A percentile compares a stretch with the other conserved stretches of the same genome.
Evolutionary conservation across 2,797 vertebrate species (phyloP).

Genomic region (Chaenodraco wilsoni): DNA sequence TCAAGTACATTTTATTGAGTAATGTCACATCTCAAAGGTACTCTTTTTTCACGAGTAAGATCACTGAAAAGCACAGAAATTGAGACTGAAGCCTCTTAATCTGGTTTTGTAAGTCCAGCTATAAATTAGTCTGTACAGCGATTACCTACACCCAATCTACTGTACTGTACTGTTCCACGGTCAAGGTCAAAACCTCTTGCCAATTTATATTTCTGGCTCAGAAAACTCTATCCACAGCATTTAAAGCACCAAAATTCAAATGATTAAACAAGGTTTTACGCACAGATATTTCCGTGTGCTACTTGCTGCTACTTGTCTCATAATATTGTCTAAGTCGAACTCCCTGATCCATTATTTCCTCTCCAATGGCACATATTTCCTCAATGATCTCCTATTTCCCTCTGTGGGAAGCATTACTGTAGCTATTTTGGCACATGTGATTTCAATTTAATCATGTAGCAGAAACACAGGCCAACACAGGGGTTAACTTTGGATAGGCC

Average conservation of each 20-base stretch:
- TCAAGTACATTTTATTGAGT: neutral
- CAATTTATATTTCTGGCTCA: neutral
- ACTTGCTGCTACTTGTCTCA: slow-evolving; percentile 31
- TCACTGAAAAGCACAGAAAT: neutral
- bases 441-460: slow-evolving; percentile 61
- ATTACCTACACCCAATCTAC: neutral
- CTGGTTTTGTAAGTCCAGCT: slow-evolving; percentile 24
- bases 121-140: neutral
- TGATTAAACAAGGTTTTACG: slow-evolving; percentile 25
- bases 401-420: slow-evolving; percentile 49
- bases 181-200: slow-evolving; percentile 18
- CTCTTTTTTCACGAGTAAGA: neutral
- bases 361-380: slow-evolving; percentile 64
- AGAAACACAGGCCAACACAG: slow-evolving; percentile 30
- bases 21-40: neutral
- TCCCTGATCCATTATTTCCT: slow-evolving; percentile 64
- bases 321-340: slow-evolving; percentile 47
- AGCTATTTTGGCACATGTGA: slow-evolving; percentile 53
- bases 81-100: slow-evolving; percentile 4
- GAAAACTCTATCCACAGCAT: neutral
- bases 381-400: slow-evolving; percentile 66
- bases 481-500: slow-evolving; percentile 56
- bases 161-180: neutral
- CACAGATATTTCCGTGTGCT: slow-evolving; percentile 36
- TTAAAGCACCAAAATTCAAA: slow-evolving; percentile 7